These are phyloP conservation scores for Lophura nycthemera DNA, from an alignment of 2,113 vertebrate species.

Conservation along the genomic window DNA sequence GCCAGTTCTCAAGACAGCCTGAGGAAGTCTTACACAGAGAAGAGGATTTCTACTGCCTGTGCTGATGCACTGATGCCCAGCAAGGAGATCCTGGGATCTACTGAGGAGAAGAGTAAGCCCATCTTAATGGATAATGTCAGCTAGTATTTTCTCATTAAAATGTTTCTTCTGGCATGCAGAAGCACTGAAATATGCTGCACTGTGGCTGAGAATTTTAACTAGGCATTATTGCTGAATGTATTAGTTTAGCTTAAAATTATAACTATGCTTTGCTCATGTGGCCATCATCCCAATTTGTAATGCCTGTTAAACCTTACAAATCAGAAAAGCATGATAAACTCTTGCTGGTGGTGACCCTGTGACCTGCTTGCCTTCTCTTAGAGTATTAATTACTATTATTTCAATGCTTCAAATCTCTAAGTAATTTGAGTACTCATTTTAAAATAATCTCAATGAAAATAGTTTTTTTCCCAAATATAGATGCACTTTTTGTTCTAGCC, in stretches of 20 bases:
- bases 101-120: conserved; percentile 85
- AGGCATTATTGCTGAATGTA: not conserved
- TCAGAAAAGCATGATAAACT: not conserved
- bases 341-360: not conserved
- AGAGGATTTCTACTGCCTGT: conserved; percentile 76
- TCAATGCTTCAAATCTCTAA: not conserved
- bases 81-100: conserved; percentile 80
- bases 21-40: conserved; percentile 84
- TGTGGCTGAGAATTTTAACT: not conserved
- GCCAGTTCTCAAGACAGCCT: conserved; percentile 89
- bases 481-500: not conserved
- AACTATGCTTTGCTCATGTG: not conserved
- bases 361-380: not conserved
- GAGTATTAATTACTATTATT: not conserved
- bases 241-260: not conserved
- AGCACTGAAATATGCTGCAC: not conserved
- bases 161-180: not conserved
- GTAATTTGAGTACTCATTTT: not conserved
- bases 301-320: not conserved
- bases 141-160: not conserved
- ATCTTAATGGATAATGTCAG: not conserved
- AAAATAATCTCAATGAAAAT: not conserved
- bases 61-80: conserved; percentile 60
- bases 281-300: not conserved
- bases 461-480: not conserved